A percentile compares a stretch with the other conserved stretches of the same genome.
Conservation (phyloP, 2,797 vertebrate species). For the Myripristis murdjan region DNA sequence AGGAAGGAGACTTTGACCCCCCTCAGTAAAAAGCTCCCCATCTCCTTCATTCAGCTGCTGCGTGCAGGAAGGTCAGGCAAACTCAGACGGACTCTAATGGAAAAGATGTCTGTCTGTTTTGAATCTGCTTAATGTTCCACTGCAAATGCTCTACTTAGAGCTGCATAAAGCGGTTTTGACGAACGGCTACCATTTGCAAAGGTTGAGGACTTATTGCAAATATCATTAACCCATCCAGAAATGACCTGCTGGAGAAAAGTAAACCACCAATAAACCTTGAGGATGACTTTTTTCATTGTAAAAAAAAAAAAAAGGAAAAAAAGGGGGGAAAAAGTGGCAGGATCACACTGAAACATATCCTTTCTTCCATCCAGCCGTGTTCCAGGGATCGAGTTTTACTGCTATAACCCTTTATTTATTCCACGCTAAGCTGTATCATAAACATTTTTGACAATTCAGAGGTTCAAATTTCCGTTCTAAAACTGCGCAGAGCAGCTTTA, state of each 20-base stretch:
- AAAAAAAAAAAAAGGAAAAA: too few relatives aligned
- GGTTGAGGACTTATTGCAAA: background rate
- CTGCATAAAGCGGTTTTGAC: constrained; percentile 47
- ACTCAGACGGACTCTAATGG: constrained; percentile 35
- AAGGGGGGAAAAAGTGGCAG: too few relatives aligned
- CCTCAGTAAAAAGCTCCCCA: constrained; percentile 70
- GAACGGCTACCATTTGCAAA: constrained; percentile 22
- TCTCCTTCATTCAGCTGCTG: constrained; percentile 64
- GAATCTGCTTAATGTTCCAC: constrained; percentile 2
- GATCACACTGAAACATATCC: too few relatives aligned
- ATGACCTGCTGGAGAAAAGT: constrained; percentile 5
- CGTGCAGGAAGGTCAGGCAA: constrained; percentile 51
- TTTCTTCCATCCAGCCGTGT: too few relatives aligned
- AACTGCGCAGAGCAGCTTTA: background rate
- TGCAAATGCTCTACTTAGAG: constrained; percentile 46
- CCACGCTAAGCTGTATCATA: too few relatives aligned
- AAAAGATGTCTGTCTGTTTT: background rate
- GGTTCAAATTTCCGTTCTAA: background rate
- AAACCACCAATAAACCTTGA: constrained; percentile 7
- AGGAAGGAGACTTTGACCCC: constrained; percentile 88
- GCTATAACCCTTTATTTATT: too few relatives aligned
- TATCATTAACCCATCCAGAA: background rate
- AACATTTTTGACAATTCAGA: too few relatives aligned
- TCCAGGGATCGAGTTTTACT: too few relatives aligned
- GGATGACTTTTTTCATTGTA: too few relatives aligned